A percentile compares a stretch with the other conserved stretches of the same genome.
Conservation (phyloP, 2,888 invertebrate genomes). For the Andricus quercusramuli region DNA sequence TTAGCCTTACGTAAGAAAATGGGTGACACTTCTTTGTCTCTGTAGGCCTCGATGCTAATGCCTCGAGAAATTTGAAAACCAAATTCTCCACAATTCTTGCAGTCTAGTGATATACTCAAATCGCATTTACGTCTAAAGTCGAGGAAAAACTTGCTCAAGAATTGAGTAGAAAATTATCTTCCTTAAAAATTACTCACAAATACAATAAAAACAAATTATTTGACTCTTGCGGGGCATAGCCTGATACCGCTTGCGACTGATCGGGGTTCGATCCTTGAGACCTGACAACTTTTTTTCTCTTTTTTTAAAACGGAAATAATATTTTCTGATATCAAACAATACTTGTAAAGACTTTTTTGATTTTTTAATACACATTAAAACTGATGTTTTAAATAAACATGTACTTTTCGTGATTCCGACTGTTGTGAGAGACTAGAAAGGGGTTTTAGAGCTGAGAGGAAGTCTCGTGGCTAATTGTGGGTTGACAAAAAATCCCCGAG, state of each 20-base stretch:
- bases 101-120: neutral
- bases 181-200: neutral
- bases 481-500: neutral
- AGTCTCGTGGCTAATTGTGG: neutral
- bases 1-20: neutral
- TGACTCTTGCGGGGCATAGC: no score
- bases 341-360: neutral
- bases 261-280: neutral
- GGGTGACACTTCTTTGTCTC: neutral
- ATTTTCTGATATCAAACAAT: neutral
- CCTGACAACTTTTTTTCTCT: neutral
- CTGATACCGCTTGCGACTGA: neutral
- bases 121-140: neutral
- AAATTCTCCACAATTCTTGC: neutral
- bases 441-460: neutral
- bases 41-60: neutral
- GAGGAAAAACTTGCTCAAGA: neutral
- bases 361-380: neutral
- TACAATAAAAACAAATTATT: no score
- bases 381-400: neutral
- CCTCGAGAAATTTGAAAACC: neutral
- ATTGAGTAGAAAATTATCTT: neutral
- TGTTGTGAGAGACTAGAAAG: neutral
- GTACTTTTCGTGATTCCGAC: neutral
- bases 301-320: neutral